phyloP scores from a whole-genome alignment of 2,888 invertebrate genomes.

The Sinodicranocentrus sp. region DNA sequence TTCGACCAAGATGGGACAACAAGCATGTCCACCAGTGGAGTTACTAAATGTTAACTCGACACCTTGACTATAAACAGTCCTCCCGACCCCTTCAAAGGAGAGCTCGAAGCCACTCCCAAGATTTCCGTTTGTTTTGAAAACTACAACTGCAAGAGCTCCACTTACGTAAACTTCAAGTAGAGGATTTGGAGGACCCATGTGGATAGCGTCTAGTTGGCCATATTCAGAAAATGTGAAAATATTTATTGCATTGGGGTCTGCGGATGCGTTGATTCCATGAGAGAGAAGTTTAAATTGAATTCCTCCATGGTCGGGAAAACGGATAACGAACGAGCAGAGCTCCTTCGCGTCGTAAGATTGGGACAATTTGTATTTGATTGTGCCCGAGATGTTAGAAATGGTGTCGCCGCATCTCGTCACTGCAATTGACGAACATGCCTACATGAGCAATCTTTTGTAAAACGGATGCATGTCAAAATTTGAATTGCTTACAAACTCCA shows the following conservation, averaged over 20 bases:
- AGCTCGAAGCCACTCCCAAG: constrained; percentile 11
- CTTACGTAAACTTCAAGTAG: neutral
- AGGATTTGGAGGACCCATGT: constrained; percentile 28
- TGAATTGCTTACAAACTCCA: too few species aligned
- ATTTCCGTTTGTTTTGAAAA: constrained; percentile 7
- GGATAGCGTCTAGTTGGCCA: neutral
- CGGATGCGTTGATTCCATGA: constrained; percentile 26
- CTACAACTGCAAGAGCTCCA: constrained; percentile 17
- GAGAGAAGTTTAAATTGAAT: constrained; percentile 39
- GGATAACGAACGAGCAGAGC: constrained; percentile 47
- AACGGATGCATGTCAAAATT: too few species aligned
- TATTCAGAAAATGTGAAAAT: constrained; percentile 14
- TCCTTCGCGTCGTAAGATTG: constrained; percentile 17
- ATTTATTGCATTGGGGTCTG: neutral
- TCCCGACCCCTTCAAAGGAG: neutral
- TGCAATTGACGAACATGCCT: too few species aligned
- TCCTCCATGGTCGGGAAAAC: constrained; percentile 2
- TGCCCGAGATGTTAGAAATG: constrained; percentile 3
- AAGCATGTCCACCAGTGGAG: constrained; percentile 2
- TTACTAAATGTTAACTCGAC: constrained; percentile 5
- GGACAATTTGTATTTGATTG: constrained; percentile 42
- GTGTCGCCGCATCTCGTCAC: constrained; percentile 41
- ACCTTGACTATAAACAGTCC: neutral
- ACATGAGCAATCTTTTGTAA: too few species aligned
- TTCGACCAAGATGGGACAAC: constrained; percentile 14